A percentile compares a stretch with the other conserved stretches of the same genome.
Evolutionary conservation across 2,113 vertebrate genomes (phyloP).

Genomic region (Hippolais icterina): DNA sequence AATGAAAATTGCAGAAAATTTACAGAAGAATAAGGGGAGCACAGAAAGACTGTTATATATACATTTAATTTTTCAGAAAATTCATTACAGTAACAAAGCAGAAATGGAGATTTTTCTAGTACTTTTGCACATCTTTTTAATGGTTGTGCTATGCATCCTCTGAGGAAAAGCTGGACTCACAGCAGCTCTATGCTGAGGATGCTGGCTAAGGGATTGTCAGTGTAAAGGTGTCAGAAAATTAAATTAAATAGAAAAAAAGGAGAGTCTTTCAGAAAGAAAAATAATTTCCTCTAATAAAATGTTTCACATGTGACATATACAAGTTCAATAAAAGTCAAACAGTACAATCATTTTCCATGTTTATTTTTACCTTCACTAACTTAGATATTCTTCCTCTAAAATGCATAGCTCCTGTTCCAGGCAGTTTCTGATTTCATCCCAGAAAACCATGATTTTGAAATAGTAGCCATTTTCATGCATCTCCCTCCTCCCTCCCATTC

Average conservation of each 20-base stretch:
- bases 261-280: neutral
- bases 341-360: neutral
- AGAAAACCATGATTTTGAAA: neutral
- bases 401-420: neutral
- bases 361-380: neutral
- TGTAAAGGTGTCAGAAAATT: neutral
- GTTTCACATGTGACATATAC: neutral
- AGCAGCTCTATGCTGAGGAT: neutral
- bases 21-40: neutral
- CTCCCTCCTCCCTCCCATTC: neutral
- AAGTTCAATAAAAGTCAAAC: neutral
- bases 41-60: neutral
- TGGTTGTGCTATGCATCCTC: neutral
- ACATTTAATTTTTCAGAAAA: neutral
- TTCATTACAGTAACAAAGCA: neutral
- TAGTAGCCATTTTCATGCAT: neutral
- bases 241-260: neutral
- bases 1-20: neutral
- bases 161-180: neutral
- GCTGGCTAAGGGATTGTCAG: neutral
- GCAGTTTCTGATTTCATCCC: neutral
- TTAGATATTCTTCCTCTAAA: neutral
- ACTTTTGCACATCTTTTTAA: neutral
- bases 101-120: neutral
- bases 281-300: neutral